A percentile compares a stretch with the other conserved stretches of the same genome.
Evolutionary conservation across 2,797 vertebrate species (phyloP).

Genomic region (Pempheris klunzingeri): DNA sequence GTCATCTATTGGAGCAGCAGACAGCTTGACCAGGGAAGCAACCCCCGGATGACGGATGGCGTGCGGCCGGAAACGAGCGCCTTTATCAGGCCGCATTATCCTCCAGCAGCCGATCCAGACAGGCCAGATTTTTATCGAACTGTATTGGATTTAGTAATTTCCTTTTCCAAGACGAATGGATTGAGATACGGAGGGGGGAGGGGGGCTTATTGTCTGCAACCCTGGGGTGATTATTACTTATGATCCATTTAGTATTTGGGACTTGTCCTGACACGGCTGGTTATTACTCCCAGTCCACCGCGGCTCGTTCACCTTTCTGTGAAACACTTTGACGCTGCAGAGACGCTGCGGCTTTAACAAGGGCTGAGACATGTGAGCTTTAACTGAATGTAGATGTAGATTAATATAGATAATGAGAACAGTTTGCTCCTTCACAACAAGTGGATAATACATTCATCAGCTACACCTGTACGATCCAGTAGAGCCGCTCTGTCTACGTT

Average conservation of each 20-base stretch:
- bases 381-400: neutral
- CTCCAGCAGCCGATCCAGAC: constrained; percentile 70
- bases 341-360: neutral
- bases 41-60: constrained; percentile 75
- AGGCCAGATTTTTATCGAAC: constrained; percentile 81
- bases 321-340: constrained; percentile 21
- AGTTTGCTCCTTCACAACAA: neutral
- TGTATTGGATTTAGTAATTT: constrained; percentile 86
- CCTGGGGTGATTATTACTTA: constrained; percentile 80
- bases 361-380: neutral
- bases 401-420: neutral
- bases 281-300: constrained; percentile 60
- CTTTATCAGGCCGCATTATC: constrained; percentile 80
- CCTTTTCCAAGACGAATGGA: constrained; percentile 84
- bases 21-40: constrained; percentile 72
- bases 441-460: neutral
- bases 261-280: constrained; percentile 48
- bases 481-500: neutral
- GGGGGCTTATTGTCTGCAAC: constrained; percentile 79
- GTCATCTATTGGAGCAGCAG: constrained; percentile 60
- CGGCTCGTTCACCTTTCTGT: constrained; percentile 39
- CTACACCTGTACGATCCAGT: neutral
- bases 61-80: constrained; percentile 72
- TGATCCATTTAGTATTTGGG: constrained; percentile 76
- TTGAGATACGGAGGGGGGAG: constrained; percentile 67